phyloP scores from a whole-genome alignment of 1,140 invertebrate genomes.

The Andrena cerasifolii region DNA sequence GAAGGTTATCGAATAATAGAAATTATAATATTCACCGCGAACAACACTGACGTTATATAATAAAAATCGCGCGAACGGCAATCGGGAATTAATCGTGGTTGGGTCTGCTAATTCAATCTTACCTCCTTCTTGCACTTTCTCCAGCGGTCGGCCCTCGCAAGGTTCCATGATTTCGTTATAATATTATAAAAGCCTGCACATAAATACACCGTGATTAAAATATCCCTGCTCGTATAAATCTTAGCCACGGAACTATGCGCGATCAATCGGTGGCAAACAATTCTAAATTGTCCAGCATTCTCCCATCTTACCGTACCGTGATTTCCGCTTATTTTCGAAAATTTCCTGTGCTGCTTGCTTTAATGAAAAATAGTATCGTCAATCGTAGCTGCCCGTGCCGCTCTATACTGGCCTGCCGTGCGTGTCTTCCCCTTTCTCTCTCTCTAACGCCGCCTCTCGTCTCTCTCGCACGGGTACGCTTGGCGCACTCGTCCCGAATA shows the following conservation, averaged over 20 bases:
- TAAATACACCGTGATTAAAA: conserved; percentile 56
- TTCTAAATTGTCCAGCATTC: neutral
- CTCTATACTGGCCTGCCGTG: conserved; percentile 49
- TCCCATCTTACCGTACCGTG: conserved; percentile 5
- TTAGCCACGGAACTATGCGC: neutral
- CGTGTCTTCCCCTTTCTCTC: conserved; percentile 22
- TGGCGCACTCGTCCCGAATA: conserved; percentile 41
- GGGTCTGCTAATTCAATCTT: conserved; percentile 48
- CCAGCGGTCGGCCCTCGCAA: conserved; percentile 57
- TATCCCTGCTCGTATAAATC: conserved; percentile 19
- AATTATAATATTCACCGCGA: conserved; percentile 27
- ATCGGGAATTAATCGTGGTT: neutral
- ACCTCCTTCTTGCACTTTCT: conserved; percentile 72
- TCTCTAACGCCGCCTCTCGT: neutral
- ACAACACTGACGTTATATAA: conserved; percentile 30
- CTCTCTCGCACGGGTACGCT: conserved; percentile 30
- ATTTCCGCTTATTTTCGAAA: conserved; percentile 39
- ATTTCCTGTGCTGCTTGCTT: conserved; percentile 40
- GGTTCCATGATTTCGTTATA: conserved; percentile 69
- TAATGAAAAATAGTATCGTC: conserved; percentile 54
- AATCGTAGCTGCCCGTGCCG: conserved; percentile 45
- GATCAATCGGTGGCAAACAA: neutral
- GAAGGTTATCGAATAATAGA: conserved; percentile 51
- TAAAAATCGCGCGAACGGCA: conserved; percentile 20
- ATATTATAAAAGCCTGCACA: conserved; percentile 52